These are phyloP conservation scores for Chrysogorgia sp. DNA, from an alignment of 92 coral and sea anemone species.

Conservation along the genomic window DNA sequence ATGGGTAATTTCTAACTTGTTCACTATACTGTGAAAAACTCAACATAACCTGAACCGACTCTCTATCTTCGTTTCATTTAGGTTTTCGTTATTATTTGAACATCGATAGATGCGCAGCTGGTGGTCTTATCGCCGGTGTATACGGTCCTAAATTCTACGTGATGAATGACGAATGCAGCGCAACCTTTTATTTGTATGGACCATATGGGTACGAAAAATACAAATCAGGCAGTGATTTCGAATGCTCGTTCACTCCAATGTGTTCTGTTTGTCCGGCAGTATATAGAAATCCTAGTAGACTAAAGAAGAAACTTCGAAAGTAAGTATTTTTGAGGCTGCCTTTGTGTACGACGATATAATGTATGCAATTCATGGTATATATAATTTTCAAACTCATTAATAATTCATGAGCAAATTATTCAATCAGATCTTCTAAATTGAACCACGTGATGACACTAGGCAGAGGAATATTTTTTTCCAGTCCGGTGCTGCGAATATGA, in stretches of 20 bases:
- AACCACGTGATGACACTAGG: too few species aligned
- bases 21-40: too few species aligned
- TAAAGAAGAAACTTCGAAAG: not conserved
- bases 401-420: too few species aligned
- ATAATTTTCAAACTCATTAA: too few species aligned
- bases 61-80: constrained; percentile 11
- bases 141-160: constrained; percentile 90
- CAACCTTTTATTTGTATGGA: constrained; percentile 54
- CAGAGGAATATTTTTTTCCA: too few species aligned
- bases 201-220: constrained; percentile 68
- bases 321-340: not conserved
- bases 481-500: too few species aligned
- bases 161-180: constrained; percentile 75
- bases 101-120: constrained; percentile 91
- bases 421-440: too few species aligned
- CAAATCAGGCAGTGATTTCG: constrained; percentile 60
- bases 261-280: too few species aligned
- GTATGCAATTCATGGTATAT: too few species aligned
- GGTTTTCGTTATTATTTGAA: constrained; percentile 87
- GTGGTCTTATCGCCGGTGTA: constrained; percentile 83
- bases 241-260: constrained; percentile 67
- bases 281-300: not conserved
- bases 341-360: too few species aligned
- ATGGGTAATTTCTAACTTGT: too few species aligned
- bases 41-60: not conserved